These are phyloP conservation scores for Zaprionus vittiger DNA, from an alignment of 1,140 invertebrate species.

Conservation along the genomic window DNA sequence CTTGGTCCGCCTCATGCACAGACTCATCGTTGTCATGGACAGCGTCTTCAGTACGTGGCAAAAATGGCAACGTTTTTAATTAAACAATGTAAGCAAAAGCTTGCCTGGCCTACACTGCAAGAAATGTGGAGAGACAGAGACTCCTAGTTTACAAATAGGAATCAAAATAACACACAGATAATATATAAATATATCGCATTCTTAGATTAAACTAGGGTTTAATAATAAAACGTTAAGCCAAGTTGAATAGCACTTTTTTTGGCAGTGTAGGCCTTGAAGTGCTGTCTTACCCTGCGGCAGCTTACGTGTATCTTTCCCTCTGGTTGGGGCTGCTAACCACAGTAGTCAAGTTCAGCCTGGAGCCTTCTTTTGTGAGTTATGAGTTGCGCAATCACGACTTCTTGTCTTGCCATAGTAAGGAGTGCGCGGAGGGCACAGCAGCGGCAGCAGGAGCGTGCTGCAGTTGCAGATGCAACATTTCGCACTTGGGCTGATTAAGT, in stretches of 20 bases:
- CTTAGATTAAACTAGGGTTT: too few relatives aligned
- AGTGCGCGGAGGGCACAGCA: neutral
- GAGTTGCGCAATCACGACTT: constrained; percentile 83
- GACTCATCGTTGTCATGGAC: constrained; percentile 59
- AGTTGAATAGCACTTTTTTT: neutral
- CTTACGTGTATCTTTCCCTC: constrained; percentile 13
- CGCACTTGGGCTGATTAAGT: constrained; percentile 70
- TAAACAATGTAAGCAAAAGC: constrained; percentile 75
- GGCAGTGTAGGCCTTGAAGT: constrained; percentile 46
- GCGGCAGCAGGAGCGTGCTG: neutral
- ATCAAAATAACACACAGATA: neutral
- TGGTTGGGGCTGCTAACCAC: constrained; percentile 8
- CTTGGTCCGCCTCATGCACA: constrained; percentile 3
- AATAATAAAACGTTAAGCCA: too few relatives aligned
- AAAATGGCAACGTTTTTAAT: constrained; percentile 73
- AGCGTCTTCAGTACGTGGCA: constrained; percentile 73
- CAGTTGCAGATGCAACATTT: constrained; percentile 42
- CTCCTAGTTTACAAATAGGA: neutral
- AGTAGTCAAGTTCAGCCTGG: constrained; percentile 62
- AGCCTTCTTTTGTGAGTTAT: constrained; percentile 69
- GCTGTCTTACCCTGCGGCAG: constrained; percentile 24
- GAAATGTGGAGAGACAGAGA: neutral
- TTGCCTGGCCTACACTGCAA: constrained; percentile 4
- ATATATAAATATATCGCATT: too few relatives aligned
- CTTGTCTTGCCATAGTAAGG: constrained; percentile 55